A percentile compares a stretch with the other conserved stretches of the same genome.
phyloP scores from a whole-genome alignment of 2,888 invertebrate species.

The Leptopterna dolabrata region DNA sequence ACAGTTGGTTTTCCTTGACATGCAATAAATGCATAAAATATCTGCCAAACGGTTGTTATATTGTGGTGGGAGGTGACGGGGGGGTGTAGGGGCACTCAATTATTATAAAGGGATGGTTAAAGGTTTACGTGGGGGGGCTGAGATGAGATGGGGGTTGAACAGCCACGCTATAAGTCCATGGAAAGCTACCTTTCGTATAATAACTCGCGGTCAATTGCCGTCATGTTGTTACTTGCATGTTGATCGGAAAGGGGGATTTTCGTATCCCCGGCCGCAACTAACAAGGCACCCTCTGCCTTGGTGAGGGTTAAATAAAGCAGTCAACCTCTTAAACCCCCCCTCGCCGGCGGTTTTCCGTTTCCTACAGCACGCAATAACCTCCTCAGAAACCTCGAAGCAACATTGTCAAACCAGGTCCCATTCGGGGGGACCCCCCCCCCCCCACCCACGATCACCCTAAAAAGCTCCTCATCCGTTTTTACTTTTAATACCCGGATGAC shows the following conservation, averaged over 20 bases:
- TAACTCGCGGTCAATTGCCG: conserved; percentile 21
- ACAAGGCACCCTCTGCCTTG: conserved; percentile 9
- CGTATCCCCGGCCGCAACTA: conserved; percentile 10
- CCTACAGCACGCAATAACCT: conserved; percentile 15
- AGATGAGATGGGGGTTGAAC: neutral
- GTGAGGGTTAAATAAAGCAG: conserved; percentile 21
- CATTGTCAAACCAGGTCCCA: neutral
- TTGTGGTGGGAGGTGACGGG: neutral
- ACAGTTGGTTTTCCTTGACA: neutral
- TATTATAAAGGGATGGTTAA: conserved; percentile 8
- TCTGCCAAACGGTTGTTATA: neutral
- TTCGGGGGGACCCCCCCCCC: neutral
- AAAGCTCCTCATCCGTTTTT: neutral
- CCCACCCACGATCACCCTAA: too few species aligned
- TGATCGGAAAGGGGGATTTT: conserved; percentile 4
- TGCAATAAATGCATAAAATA: neutral
- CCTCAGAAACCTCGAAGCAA: neutral
- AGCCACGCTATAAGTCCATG: neutral
- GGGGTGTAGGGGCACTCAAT: neutral
- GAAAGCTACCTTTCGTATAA: conserved; percentile 17
- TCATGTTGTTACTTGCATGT: conserved; percentile 20
- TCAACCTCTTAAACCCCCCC: neutral
- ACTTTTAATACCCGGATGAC: conserved; percentile 27
- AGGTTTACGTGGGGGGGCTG: neutral
- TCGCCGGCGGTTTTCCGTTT: conserved; percentile 9